Percentiles rank a stretch among this genome's conserved stretches.
These are phyloP conservation scores for Hypolimnas misippus DNA, from an alignment of 2,888 invertebrate species.

Conservation along the genomic window DNA sequence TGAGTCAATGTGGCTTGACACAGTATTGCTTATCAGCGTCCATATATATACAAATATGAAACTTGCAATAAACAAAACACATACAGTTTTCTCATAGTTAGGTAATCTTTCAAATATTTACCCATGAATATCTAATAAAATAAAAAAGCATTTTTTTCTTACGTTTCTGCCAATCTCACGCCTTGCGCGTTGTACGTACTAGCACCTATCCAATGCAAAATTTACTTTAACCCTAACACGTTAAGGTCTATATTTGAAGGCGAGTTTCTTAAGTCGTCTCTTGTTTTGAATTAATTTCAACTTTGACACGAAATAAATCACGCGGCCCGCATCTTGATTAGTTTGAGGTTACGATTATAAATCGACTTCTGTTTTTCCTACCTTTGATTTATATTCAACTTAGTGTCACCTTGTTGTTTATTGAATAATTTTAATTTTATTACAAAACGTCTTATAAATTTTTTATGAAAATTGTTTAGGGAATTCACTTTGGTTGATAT, in stretches of 20 bases:
- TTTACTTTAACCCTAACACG: neutral
- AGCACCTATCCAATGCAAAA: neutral
- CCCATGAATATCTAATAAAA: no score
- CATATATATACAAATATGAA: neutral
- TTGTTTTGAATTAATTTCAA: slow-evolving; percentile 78
- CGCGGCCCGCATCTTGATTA: slow-evolving; percentile 71
- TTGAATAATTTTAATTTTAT: slow-evolving; percentile 20
- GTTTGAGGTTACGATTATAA: slow-evolving; percentile 57
- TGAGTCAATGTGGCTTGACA: neutral
- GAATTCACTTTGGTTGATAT: neutral
- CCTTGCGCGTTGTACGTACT: neutral
- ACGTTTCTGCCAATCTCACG: neutral
- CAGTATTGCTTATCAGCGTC: no score
- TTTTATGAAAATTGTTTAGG: neutral
- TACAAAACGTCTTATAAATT: neutral
- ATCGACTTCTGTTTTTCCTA: slow-evolving; percentile 53
- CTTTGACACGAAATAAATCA: slow-evolving; percentile 75
- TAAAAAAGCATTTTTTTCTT: no score
- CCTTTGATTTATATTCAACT: slow-evolving; percentile 40
- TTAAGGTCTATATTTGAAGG: neutral
- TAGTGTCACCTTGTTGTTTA: slow-evolving; percentile 33
- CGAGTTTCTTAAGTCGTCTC: neutral
- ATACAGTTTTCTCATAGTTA: no score
- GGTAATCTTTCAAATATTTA: no score
- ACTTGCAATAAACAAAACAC: neutral